Base-by-base conservation (phyloP, 2,888 invertebrate species). In the Seira musarum region DNA sequence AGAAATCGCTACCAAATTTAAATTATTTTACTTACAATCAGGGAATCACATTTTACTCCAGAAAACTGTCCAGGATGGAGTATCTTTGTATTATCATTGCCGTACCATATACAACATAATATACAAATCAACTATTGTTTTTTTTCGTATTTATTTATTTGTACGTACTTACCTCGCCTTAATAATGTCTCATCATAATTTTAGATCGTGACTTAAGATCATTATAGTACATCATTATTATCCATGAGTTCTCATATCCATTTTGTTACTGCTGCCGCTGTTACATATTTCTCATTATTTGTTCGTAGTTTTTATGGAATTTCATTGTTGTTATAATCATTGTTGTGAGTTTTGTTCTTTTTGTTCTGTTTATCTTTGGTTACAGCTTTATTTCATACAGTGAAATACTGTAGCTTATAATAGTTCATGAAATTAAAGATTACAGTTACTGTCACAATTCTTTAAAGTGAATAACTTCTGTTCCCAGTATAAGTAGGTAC, bases 151-250 rank as follows among this genome's bases (percentile, higher is more conserved):
- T 30, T 30, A 53, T 53, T 15, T 15, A 61, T 46, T 19, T 79
- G 79, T 73, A 68, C 72, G 72, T 79, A 79, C 79, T 79, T 79
- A 79, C 64, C 67, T 72, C 72, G 79, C 79, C 79, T 79, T 79
- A 79, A 30, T n/a, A 65, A 73, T 63, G 79, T 79, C 79, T 79
- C 79, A 72, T 73, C 8, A 30, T 30, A 30, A 68, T 79, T 76
- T 79, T 67, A 79, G 67, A 53, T 72, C 67, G 79, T 79, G 72
- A 79, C 79, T 79, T 79, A 71, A 66, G 71, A 79, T 79, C 79
- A 66, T 53, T 53, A 60, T 70, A 70, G 57, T 70, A 60, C 63
- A 60, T 79, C 67, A 79, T 72, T 8, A 30, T 30, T 8, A 30
- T 30, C 8, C 79, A 79, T 79, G 72, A 79, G 79, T 73, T 79